Base-by-base conservation (phyloP, 2,113 vertebrate genomes). In the Colistium nudipinnis region DNA sequence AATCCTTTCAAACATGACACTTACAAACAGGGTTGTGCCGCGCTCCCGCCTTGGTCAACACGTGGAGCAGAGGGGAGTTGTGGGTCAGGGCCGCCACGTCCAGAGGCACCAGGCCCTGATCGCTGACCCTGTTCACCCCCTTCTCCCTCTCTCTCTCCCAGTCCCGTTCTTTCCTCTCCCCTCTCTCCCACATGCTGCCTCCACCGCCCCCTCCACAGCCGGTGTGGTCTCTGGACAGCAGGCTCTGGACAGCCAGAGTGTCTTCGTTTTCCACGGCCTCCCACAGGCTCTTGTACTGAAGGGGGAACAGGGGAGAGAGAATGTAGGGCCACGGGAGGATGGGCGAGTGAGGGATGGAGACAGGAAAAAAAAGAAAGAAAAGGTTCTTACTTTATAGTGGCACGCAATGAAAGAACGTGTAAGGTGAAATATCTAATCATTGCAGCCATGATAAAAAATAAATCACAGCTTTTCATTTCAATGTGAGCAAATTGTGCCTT, bases 201-300 rank as follows among this genome's bases (percentile, higher is more conserved):
- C 69, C 70, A 36, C 74, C 78, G 49, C 66, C 65, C 41, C 75
- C 82, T 52, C 72, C 81, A 70, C 62, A 43, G 59, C 66, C 57
- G 36, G 16, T 76, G 48, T 55, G 38, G 48, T 88, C 88, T 76
- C 78, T 85, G 74, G 82, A 91, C 56, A 93, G 85, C 76, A 93
- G 78, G 64, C 70, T 84, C 62, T 92, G 91, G 12, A 93, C 91
- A 1, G 88, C 91, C 81, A 92, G 38, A 24, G 89, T 91, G 83
- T 93, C 93, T 72, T 93, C 93, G 57, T 90, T 91, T 69, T 93
- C 92, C 84, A 93, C 90, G 0, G 92, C 92, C 39, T 93, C 91
- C 92, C 92, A 93, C 63, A 93, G 79, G 82, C 67, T 89, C 49
- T 84, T 84, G 79, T 92, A 92, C 92, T 93, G 65, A 85, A n/a